These are phyloP conservation scores for Drosophila prosaltans DNA, from an alignment of 1,140 invertebrate species.

Conservation along the genomic window DNA sequence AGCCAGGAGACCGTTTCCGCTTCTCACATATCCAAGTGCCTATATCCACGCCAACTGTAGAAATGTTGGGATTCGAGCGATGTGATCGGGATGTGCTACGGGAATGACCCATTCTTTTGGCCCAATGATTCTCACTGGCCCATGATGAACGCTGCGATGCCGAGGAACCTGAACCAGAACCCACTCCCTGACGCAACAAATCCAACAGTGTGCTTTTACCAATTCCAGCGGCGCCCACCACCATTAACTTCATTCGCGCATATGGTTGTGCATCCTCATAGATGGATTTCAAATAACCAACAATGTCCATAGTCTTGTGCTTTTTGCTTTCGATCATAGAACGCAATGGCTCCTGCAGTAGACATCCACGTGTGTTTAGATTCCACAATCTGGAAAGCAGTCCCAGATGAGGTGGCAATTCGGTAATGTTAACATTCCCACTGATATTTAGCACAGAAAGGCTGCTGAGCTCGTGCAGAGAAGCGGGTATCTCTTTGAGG, in stretches of 20 bases:
- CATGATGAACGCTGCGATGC: constrained; percentile 63
- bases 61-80: constrained; percentile 87
- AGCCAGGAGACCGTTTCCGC: constrained; percentile 85
- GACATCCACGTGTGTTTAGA: constrained; percentile 95
- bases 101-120: constrained; percentile 96
- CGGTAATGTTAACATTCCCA: constrained; percentile 92
- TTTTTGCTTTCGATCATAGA: constrained; percentile 96
- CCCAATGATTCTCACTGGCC: constrained; percentile 89
- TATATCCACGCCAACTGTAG: constrained; percentile 98
- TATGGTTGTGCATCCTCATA: constrained; percentile 96
- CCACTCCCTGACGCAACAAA: constrained; percentile 89
- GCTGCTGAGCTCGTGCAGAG: constrained; percentile 93
- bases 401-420: constrained; percentile 97
- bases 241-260: constrained; percentile 98
- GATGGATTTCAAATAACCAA: constrained; percentile 96
- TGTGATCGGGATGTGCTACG: constrained; percentile 65
- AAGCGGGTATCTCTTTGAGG: constrained; percentile 90
- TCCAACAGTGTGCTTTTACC: constrained; percentile 96
- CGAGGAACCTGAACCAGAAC: constrained; percentile 50
- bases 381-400: constrained; percentile 97
- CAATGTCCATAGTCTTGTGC: constrained; percentile 98
- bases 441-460: constrained; percentile 97
- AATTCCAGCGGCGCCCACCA: constrained; percentile 96
- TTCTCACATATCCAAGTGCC: constrained; percentile 97
- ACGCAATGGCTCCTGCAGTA: constrained; percentile 93